Base-by-base conservation (phyloP, 2,797 vertebrate species). In the Alexandromys oeconomus region DNA sequence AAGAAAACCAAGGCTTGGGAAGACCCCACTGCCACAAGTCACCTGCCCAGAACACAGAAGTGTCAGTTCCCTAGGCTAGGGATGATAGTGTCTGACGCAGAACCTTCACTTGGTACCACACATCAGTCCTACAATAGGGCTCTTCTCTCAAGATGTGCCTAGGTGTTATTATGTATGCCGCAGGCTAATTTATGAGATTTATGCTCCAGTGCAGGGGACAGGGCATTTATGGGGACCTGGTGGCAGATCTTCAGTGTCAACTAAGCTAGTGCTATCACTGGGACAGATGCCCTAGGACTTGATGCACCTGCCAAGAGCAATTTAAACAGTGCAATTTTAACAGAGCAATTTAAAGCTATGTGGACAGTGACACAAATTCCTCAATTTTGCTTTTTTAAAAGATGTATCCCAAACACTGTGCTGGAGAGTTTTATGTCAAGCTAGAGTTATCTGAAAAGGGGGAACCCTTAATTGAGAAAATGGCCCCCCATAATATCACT, bases 91-190 rank as follows among this genome's bases (percentile, higher is more conserved):
- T 25, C 51, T 14, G 27, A 19, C 0, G 1, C 1, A 5, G 11
- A 29, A 5, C 14, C 31, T 1, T 17, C 51, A 2, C 2, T 3
- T 3, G 1, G n/a, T 10, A 17, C 34, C 17, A 1, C 0, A 1
- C 15, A 1, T 10, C 3, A 1, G 34, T 25, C 63, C 48, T 0
- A 0, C n/a, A 13, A 14, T 2, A 1, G 57, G 74, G 54, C 40
- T 61, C 0, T 17, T 23, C 57, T 23, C 11, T 7, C 31, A 13
- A 14, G 65, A 59, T 1, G 0, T 19, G 0, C 57, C 0, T 0
- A 0, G 6, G 63, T 3, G 21, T 0, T 3, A 3, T 12, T 15
- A 12, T 6, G 0, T 3, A 0, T 0, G 2, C 27, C 0, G 0
- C 27, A 81, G 1, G 5, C 19, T 19, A n/a, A 29, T 29, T 40